Base-by-base conservation (phyloP, 2,113 vertebrate genomes). In the Archilochus colubris region DNA sequence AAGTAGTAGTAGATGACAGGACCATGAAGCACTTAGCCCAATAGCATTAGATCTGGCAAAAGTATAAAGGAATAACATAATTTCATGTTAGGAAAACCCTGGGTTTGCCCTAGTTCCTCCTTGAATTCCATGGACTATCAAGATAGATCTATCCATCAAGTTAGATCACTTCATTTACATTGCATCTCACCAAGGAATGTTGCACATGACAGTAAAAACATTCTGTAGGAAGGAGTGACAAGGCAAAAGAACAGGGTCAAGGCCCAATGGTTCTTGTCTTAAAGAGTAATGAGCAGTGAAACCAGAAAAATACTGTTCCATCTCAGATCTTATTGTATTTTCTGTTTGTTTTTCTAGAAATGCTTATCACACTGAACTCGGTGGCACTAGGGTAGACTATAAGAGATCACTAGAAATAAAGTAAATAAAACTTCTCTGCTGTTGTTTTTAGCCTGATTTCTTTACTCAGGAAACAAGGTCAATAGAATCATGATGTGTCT, bases 191-290 rank as follows among this genome's bases (percentile, higher is more conserved):
- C 7, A 33, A 64, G 22, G 14, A 55, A 44, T 4, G 15, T 73
- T 92, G 22, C 13, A 77, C 12, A 13, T 40, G 40, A 40, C 40
- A 40, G 40, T 40, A 88, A 75, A 43, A 80, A 75, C 57, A n/a
- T 6, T 31, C 33, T 57, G 30, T 16, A 80, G 23, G 14, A 4
- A 2, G 40, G 31, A 87, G 25, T 3, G 22, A 28, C 30, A 62
- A 64, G 66, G 33, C 19, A 44, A 70, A 86, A 73, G 6, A 73
- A 68, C 0, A 0, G 28, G 5, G 10, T 55, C 6, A 10, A 11
- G 4, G 48, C 44, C 15, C 70, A 69, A 72, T 86, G 22, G 11
- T 33, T 59, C 5, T 12, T 28, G 5, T 48, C 48, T 86, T 88
- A 55, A 66, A 46, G 16, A 86, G 14, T n/a, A 88, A 33, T 53